Conservation (phyloP, 2,888 invertebrate species). For the Agonopterix subpropinquella region DNA sequence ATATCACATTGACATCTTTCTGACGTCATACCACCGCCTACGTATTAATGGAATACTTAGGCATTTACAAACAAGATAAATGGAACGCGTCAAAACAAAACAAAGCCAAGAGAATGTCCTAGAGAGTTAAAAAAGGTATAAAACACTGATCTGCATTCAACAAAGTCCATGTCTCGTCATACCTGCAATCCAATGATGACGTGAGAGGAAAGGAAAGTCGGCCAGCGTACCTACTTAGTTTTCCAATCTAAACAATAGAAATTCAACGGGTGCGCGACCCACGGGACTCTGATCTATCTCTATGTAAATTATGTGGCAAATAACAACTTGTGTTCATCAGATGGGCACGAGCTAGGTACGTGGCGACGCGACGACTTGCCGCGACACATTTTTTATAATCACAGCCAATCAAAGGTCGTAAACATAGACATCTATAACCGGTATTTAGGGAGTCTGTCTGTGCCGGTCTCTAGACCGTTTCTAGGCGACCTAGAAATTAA, state of each 20-base stretch:
- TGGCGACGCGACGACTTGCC: slow-evolving; percentile 23
- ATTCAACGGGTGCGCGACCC: slow-evolving; percentile 72
- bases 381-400: slow-evolving; percentile 8
- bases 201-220: slow-evolving; percentile 60
- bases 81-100: too few relatives aligned
- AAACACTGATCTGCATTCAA: slow-evolving; percentile 7
- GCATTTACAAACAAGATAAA: too few relatives aligned
- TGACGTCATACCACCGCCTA: too few relatives aligned
- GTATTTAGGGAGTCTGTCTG: slow-evolving; percentile 6
- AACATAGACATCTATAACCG: background rate
- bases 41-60: too few relatives aligned
- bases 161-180: slow-evolving; percentile 19
- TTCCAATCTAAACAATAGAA: slow-evolving; percentile 76
- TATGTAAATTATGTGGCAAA: slow-evolving; percentile 74
- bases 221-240: slow-evolving; percentile 68
- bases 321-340: slow-evolving; percentile 62
- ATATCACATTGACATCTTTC: too few relatives aligned
- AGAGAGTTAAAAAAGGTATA: too few relatives aligned
- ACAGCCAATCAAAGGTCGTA: slow-evolving; percentile 8
- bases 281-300: slow-evolving; percentile 69
- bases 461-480: background rate
- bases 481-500: background rate
- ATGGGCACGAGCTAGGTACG: slow-evolving; percentile 26
- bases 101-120: too few relatives aligned
- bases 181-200: slow-evolving; percentile 59